These are phyloP conservation scores for Oophaga sylvatica DNA, from an alignment of 2,797 vertebrate genomes.

Conservation along the genomic window DNA sequence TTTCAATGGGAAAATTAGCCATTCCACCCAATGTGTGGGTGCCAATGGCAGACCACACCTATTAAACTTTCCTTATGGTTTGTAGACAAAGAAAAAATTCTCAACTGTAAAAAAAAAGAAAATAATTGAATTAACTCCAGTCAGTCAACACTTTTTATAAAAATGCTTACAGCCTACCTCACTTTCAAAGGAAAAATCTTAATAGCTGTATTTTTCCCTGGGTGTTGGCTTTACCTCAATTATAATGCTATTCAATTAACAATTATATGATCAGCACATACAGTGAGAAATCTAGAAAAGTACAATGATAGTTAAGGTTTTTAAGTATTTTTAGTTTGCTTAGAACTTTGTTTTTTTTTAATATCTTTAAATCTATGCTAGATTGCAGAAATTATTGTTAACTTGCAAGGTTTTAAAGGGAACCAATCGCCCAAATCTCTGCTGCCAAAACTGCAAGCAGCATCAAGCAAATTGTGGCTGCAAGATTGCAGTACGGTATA, in stretches of 20 bases:
- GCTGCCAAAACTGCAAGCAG: too few relatives aligned
- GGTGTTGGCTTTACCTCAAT: constrained; percentile 21
- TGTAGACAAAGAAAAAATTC: constrained; percentile 51
- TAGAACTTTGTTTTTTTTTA: too few relatives aligned
- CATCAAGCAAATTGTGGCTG: too few relatives aligned
- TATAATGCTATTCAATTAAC: constrained; percentile 16
- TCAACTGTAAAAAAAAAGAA: constrained; percentile 4
- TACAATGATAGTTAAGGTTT: neutral
- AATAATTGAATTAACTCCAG: constrained; percentile 36
- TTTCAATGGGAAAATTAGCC: constrained; percentile 50
- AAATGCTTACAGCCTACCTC: constrained; percentile 4
- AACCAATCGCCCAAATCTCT: too few relatives aligned
- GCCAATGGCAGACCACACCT: constrained; percentile 53
- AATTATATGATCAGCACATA: neutral
- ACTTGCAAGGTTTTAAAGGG: too few relatives aligned
- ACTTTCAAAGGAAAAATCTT: constrained; percentile 47
- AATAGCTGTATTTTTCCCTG: constrained; percentile 10
- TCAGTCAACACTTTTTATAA: constrained; percentile 35
- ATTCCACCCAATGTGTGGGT: constrained; percentile 25
- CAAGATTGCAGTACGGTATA: too few relatives aligned
- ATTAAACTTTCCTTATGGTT: constrained; percentile 42
- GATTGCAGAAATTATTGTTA: too few relatives aligned
- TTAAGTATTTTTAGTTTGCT: too few relatives aligned
- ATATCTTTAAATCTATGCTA: too few relatives aligned
- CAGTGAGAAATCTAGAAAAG: neutral